These are phyloP conservation scores for Colius striatus DNA, from an alignment of 2,113 vertebrate genomes.

Conservation along the genomic window DNA sequence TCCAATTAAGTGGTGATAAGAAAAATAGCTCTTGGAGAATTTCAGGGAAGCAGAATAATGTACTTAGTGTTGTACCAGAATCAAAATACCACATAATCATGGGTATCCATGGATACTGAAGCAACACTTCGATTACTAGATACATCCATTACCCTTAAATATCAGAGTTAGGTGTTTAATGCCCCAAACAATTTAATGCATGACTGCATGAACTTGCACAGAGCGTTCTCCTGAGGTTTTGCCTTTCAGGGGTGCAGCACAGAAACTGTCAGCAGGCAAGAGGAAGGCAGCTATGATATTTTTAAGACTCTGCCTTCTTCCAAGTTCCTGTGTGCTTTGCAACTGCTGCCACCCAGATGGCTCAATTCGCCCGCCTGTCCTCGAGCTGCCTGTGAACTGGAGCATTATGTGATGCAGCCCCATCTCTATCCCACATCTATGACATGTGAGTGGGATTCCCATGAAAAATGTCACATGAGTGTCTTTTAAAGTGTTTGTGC, in stretches of 20 bases:
- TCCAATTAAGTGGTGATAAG: slow-evolving; percentile 66
- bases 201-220: not conserved
- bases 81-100: not conserved
- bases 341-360: not conserved
- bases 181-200: not conserved
- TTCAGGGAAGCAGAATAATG: slow-evolving; percentile 49
- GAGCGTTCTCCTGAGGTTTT: not conserved
- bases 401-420: not conserved
- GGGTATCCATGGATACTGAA: slow-evolving; percentile 22
- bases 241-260: not conserved
- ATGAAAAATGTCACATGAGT: accelerated
- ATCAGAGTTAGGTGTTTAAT: not conserved
- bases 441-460: not conserved
- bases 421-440: accelerated
- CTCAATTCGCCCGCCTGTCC: not conserved
- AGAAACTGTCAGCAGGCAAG: not conserved
- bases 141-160: not conserved
- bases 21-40: slow-evolving; percentile 56
- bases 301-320: not conserved
- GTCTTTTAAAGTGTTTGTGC: not conserved
- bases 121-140: not conserved
- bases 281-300: not conserved
- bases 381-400: not conserved
- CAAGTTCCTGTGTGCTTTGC: not conserved
- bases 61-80: slow-evolving; percentile 29